Evolutionary conservation across 2,888 invertebrate species (phyloP), one percentile per base, ranked within the genome.

Genomic region (Steinernema hermaphroditum): DNA sequence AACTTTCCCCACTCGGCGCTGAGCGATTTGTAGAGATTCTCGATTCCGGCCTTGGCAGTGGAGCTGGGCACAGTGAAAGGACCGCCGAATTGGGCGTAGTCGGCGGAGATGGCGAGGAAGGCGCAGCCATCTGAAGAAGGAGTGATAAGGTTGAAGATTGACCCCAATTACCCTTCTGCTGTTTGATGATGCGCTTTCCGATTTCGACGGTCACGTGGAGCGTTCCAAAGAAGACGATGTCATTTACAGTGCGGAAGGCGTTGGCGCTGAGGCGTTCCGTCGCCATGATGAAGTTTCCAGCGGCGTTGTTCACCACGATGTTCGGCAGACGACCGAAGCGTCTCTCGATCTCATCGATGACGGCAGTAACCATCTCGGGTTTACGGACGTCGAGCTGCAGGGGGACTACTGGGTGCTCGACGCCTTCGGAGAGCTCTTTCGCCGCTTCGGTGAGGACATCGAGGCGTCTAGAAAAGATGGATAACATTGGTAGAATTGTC

Each of bases 211-310:
- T 89, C 4, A 90, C 88, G 79, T 87, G 87, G 9, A 89, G 88
- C 9, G 89, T 89, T 29, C 90, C 90, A 75, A 88, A 87, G 1
- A 90, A 84, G 0, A 89, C 89, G 57, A 77, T 89, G 77, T 89
- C 89, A 37, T 88, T 82, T 24, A 90, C 86, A 0, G 89, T 88
- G 74, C 84, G 86, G 85, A 88, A 89, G 0, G 89, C 90, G 83
- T 90, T 90, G 14, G 88, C 82, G 0, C 89, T 89, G 19, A 90
- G 86, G 29, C 89, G 81, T 76, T 90, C 89, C 9, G 89, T 87
- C 0, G 90, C 89, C 79, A 89, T 87, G 57, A 90, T 88, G 80
- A 90, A 90, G 80, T 90, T 90, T 1, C 89, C 90, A 14, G 90
- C 90, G 14, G 90, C 90, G 81, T 90, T 90, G 82, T 90, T 90